Base-by-base conservation (phyloP, 2,113 vertebrate species). In the Microcebus lehilahytsara region DNA sequence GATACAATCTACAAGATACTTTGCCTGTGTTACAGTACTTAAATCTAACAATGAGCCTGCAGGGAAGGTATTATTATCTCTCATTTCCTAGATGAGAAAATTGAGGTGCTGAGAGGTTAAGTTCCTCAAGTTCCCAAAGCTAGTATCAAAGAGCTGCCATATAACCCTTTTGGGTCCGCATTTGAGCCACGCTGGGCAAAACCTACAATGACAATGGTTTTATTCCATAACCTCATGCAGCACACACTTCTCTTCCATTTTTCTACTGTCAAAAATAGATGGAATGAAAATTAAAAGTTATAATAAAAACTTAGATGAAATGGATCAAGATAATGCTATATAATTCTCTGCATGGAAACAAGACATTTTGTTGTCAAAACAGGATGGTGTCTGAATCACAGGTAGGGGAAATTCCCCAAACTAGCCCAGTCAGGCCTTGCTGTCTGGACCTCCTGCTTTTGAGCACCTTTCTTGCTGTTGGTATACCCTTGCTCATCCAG, bases 51-150 rank as follows among this genome's bases (percentile, higher is more conserved):
- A 42, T 23, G 51, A 80, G 64, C 6, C 62, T 49, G 27, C 25
- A 46, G 46, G 40, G 69, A 79, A 77, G 40, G 51, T 72, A 32
- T 87, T 75, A 96, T 87, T 93, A 75, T 69, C 78, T 53, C 53
- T 97, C 69, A 89, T 83, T 96, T 96, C 64, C 64, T 46, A 90
- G 80, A 95, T 72, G 75, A 87, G 56, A 89, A 97, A 95, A 93
- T 64, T 69, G 89, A 86, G 72, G 78, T 69, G 60, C 9, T n/a
- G 37, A 91, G 23, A 88, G 89, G 66, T 93, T 95, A 93, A 83
- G 49, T 91, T 72, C 62, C 51, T 85, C 46, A 72, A 62, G 80
- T 90, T 97, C 51, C 69, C 64, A 62, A 83, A 96, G 40, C 58
- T 56, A 12, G 19, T n/a, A 53, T 69, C 25, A 30, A 89, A 85